Evolutionary conservation across 92 coral and sea anemone species (phyloP), one percentile per base, ranked within the genome.

Genomic region (Actinernus sp.): DNA sequence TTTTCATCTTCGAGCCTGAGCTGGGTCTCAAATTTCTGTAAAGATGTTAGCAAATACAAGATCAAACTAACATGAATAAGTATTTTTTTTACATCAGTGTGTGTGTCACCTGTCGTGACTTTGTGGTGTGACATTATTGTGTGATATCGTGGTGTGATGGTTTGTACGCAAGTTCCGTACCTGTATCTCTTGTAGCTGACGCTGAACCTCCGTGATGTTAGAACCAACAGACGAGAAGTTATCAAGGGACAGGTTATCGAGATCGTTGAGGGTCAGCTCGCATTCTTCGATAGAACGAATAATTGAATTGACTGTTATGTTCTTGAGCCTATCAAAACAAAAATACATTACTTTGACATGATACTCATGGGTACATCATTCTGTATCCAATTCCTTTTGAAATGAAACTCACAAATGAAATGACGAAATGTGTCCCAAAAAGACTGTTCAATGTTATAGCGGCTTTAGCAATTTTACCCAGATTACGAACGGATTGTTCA

Each of bases 171-270:
- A n/a, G n/a, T n/a, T n/a, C n/a, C 22, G 9, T 47, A 93, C 98
- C 92, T 93, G 83, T 23, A 90, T 55, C 18, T 90, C 87, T 9
- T 23, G 33, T 14, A 79, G 71, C 48, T 93, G 97, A 30, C 53
- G 73, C 58, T 85, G 88, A 28, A 93, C 97, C 43, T 79, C 87
- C 1, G 26, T 16, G 3, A 91, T 79, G 63, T 90, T 92, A 17
- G 92, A 61, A 17, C 97, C 98, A 56, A 57, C 90, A 11, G 71
- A 58, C 2, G 88, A 58, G 55, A 89, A 84, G 43, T 79, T 74
- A 17, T 78, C 80, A 25, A 63, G 36, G 2, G 88, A 86, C 18
- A 60, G 61, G 47, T 73, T 78, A 43, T 89, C 96, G 51, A 89
- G 28, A 14, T 79, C 91, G 55, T 74, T 68, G 31, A 84, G 17